Conservation (phyloP, 1,140 invertebrate genomes). For the Drosophila sturtevanti region DNA sequence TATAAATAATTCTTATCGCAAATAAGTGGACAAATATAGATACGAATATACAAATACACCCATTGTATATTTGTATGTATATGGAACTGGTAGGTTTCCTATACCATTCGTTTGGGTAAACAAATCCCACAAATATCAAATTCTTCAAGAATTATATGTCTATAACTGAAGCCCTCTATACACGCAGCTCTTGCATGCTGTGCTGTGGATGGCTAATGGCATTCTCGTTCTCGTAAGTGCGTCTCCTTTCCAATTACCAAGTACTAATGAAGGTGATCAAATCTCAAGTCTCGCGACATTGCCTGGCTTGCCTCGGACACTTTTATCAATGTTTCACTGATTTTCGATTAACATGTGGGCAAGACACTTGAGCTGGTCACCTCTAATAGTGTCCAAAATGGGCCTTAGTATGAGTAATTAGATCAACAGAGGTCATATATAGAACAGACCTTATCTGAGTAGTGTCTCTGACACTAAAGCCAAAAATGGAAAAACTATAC, state of each 20-base stretch:
- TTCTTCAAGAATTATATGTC: background rate
- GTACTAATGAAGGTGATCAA: constrained; percentile 52
- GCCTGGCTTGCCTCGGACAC: constrained; percentile 16
- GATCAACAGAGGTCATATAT: constrained; percentile 48
- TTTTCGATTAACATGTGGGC: constrained; percentile 37
- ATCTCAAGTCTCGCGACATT: constrained; percentile 20
- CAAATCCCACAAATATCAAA: constrained; percentile 15
- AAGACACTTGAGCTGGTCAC: constrained; percentile 51
- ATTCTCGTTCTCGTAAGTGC: background rate
- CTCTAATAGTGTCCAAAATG: constrained; percentile 47
- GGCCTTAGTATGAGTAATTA: constrained; percentile 34
- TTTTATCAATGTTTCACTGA: constrained; percentile 44
- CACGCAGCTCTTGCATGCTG: constrained; percentile 22
- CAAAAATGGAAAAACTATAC: constrained; percentile 24
- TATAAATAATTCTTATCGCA: constrained; percentile 61
- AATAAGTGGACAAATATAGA: background rate
- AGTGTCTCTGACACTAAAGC: background rate
- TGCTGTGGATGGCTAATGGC: no score
- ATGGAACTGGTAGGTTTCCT: constrained; percentile 45
- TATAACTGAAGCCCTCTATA: background rate
- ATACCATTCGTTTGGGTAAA: constrained; percentile 19
- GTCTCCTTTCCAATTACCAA: constrained; percentile 23
- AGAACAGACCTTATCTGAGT: constrained; percentile 38
- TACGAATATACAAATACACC: background rate
- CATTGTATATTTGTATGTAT: background rate